phyloP scores from a whole-genome alignment of 2,797 vertebrate genomes.

The Anguilla megastoma region DNA sequence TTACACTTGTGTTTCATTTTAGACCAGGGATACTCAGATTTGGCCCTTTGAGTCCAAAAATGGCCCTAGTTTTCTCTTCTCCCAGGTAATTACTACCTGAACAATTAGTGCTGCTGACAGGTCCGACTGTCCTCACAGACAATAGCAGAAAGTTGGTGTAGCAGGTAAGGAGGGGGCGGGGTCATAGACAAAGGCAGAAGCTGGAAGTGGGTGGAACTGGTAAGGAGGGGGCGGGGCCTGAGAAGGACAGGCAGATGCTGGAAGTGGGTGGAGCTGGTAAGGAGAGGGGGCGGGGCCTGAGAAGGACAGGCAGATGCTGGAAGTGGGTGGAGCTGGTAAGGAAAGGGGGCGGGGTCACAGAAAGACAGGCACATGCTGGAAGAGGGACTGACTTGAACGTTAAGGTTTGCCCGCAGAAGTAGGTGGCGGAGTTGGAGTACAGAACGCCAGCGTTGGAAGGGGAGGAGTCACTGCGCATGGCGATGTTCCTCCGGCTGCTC shows the following conservation, averaged over 20 bases:
- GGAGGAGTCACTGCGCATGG: constrained; percentile 84
- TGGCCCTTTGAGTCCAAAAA: too few species aligned
- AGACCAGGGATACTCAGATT: too few species aligned
- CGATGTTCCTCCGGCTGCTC: constrained; percentile 93
- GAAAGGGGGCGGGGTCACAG: too few species aligned
- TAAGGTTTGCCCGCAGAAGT: constrained; percentile 90
- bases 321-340: background rate
- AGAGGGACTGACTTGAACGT: constrained; percentile 83
- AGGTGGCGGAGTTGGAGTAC: constrained; percentile 89
- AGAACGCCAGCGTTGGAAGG: constrained; percentile 74
- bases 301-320: background rate
- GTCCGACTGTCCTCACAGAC: too few species aligned
- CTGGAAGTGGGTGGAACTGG: too few species aligned
- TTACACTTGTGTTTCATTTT: background rate
- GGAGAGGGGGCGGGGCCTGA: too few species aligned
- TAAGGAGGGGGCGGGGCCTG: too few species aligned
- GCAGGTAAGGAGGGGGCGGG: background rate
- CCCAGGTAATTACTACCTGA: too few species aligned
- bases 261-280: background rate
- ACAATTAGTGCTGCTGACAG: too few species aligned
- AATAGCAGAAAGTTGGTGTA: background rate
- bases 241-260: background rate
- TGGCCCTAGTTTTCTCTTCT: too few species aligned
- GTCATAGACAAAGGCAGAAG: too few species aligned
- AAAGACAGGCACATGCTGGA: background rate